Conservation (phyloP, 2,113 vertebrate genomes). For the Myxocyprinus asiaticus region DNA sequence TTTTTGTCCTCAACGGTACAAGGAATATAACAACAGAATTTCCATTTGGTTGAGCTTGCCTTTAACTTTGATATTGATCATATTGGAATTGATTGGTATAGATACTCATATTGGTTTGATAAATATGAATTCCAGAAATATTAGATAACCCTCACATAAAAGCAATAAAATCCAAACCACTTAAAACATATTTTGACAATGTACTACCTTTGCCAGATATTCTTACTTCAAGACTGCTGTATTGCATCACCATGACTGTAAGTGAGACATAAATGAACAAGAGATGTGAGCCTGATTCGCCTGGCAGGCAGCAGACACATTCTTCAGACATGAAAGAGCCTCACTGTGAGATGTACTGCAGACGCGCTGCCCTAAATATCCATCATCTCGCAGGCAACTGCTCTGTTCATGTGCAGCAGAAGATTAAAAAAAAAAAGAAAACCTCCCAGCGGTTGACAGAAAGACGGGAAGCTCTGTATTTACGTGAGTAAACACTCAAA, state of each 20-base stretch:
- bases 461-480: conserved; percentile 31
- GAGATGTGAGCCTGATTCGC: conserved; percentile 48
- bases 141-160: neutral
- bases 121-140: neutral
- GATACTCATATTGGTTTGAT: neutral
- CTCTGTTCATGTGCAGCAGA: conserved; percentile 34
- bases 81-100: too few species aligned
- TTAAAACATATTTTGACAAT: neutral
- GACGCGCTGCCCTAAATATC: conserved; percentile 47
- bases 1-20: too few species aligned
- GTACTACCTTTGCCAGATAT: conserved; percentile 4
- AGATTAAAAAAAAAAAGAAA: conserved; percentile 23
- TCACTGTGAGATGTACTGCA: conserved; percentile 53
- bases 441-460: neutral
- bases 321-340: conserved; percentile 58
- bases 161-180: neutral
- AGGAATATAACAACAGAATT: too few species aligned
- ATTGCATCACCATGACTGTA: conserved; percentile 53
- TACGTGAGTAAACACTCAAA: conserved; percentile 20
- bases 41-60: too few species aligned
- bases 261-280: conserved; percentile 52
- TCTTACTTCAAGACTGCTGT: conserved; percentile 1
- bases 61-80: too few species aligned
- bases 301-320: conserved; percentile 56
- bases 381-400: conserved; percentile 14